Evolutionary conservation across 2,797 vertebrate genomes (phyloP).

Genomic region (Tenualosa thibaudeaui): DNA sequence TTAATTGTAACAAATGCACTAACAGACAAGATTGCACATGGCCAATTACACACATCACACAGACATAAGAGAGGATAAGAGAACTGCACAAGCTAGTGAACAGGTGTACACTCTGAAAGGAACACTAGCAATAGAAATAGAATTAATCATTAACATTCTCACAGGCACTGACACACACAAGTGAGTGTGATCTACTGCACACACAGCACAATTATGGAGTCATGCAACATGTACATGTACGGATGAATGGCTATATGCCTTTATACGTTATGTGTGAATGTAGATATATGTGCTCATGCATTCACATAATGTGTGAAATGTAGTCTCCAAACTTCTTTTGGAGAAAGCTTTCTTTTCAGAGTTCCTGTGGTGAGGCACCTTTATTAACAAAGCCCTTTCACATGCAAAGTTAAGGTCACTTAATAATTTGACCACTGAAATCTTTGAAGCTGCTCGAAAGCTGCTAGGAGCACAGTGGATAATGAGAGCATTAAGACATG

Average conservation of each 20-base stretch:
- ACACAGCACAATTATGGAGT: no score
- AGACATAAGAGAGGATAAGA: no score
- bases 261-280: neutral
- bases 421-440: conserved; percentile 47
- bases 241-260: neutral
- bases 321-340: neutral
- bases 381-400: conserved; percentile 51
- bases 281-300: neutral
- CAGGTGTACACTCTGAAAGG: no score
- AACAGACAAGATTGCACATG: no score
- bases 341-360: conserved; percentile 23
- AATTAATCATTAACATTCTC: no score
- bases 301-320: neutral
- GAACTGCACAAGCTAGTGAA: no score
- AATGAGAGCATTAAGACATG: conserved; percentile 65
- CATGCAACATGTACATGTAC: neutral
- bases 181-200: no score
- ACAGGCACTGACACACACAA: no score
- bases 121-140: no score
- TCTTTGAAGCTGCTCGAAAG: conserved; percentile 52
- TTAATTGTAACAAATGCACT: no score
- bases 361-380: conserved; percentile 33
- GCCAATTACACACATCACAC: no score
- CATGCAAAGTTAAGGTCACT: conserved; percentile 48
- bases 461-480: conserved; percentile 40